Evolutionary conservation across 2,113 vertebrate genomes (phyloP).

Genomic region (Actinemys pallida): DNA sequence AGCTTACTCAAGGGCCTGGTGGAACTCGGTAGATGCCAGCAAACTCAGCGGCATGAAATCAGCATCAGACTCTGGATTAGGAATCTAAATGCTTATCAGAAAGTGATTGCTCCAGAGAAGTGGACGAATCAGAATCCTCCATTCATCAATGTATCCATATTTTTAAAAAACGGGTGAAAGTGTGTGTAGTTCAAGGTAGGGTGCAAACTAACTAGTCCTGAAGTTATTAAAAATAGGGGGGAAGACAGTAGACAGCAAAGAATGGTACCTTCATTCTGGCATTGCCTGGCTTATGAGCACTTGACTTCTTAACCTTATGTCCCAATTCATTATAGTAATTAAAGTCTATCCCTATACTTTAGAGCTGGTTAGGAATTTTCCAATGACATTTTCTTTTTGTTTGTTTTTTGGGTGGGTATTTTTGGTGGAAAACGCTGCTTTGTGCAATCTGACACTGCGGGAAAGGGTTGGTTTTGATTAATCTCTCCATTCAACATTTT

Average conservation of each 20-base stretch:
- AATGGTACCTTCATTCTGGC: not conserved
- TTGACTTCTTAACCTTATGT: rapidly evolving
- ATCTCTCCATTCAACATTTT: not conserved
- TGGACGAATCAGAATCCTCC: not conserved
- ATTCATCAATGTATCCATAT: not conserved
- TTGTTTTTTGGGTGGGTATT: not conserved
- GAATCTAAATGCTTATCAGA: not conserved
- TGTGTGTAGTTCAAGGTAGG: not conserved
- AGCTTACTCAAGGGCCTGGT: not conserved
- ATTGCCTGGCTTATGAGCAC: not conserved
- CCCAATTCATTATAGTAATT: not conserved
- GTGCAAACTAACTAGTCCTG: not conserved
- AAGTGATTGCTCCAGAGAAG: not conserved
- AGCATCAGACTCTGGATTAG: not conserved
- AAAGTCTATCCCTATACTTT: not conserved
- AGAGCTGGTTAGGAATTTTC: not conserved
- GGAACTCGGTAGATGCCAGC: not conserved
- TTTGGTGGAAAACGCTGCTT: not conserved
- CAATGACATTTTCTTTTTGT: not conserved
- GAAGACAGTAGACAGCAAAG: not conserved
- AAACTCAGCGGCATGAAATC: not conserved
- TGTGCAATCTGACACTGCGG: rapidly evolving
- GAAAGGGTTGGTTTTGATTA: not conserved
- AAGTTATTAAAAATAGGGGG: not conserved
- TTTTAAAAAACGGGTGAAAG: not conserved